phyloP scores from a whole-genome alignment of 2,888 invertebrate genomes.

The Amaurobius ferox region DNA sequence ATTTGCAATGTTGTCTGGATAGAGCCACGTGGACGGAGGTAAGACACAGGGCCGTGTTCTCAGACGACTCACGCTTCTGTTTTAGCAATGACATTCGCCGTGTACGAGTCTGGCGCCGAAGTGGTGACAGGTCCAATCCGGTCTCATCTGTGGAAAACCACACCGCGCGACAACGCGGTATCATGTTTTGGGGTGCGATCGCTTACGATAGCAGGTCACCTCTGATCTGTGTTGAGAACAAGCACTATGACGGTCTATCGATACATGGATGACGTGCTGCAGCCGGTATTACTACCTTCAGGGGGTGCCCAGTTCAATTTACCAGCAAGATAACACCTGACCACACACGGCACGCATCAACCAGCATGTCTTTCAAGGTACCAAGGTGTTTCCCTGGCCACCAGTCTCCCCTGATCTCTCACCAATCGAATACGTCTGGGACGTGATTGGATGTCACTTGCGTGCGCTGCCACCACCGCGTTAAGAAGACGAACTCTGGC shows the following conservation, averaged over 20 bases:
- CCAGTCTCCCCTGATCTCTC: background rate
- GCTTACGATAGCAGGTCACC: constrained; percentile 18
- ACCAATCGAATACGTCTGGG: background rate
- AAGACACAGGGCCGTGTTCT: no score
- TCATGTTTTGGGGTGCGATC: constrained; percentile 9
- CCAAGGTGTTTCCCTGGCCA: background rate
- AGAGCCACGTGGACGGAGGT: no score
- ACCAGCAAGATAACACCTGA: background rate
- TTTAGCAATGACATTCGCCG: no score
- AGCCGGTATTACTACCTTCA: background rate
- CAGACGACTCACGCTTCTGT: no score
- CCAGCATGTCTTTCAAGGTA: background rate
- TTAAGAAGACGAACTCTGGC: no score
- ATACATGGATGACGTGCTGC: background rate
- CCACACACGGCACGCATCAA: background rate
- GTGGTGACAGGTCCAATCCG: no score
- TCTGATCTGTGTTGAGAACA: no score
- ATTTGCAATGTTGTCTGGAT: no score
- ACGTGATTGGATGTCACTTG: background rate
- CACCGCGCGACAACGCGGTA: background rate
- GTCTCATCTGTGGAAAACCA: no score
- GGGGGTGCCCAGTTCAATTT: background rate
- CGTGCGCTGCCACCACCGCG: background rate
- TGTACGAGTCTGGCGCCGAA: no score
- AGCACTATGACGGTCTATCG: constrained; percentile 13